phyloP scores from a whole-genome alignment of 2,797 vertebrate species.

The Poecilia gillii region DNA sequence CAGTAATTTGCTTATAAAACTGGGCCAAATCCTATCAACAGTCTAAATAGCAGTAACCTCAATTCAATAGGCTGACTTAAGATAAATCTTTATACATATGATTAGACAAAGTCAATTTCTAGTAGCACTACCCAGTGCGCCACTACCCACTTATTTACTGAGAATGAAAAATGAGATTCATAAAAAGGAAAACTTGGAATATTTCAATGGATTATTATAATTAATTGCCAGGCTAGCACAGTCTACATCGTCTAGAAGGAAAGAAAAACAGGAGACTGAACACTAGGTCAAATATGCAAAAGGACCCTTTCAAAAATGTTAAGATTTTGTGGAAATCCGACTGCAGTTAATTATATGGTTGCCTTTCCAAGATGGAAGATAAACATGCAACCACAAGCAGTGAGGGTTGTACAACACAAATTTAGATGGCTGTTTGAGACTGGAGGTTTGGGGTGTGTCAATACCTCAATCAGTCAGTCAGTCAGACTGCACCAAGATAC shows the following conservation, averaged over 20 bases:
- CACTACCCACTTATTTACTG: constrained; percentile 30
- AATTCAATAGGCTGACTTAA: constrained; percentile 16
- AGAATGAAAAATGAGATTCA: background rate
- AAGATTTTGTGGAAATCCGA: constrained; percentile 17
- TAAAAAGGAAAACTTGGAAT: constrained; percentile 11
- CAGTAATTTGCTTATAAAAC: constrained; percentile 51
- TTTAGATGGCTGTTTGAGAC: constrained; percentile 46
- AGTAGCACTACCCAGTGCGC: constrained; percentile 10
- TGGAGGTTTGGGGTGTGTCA: constrained; percentile 19
- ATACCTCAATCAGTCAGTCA: constrained; percentile 8
- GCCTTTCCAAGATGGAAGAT: constrained; percentile 30
- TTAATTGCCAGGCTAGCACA: background rate
- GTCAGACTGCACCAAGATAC: constrained; percentile 41
- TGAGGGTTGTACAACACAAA: constrained; percentile 33
- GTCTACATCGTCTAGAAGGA: background rate
- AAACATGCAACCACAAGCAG: constrained; percentile 40
- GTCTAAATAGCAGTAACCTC: constrained; percentile 30
- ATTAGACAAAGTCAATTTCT: constrained; percentile 24
- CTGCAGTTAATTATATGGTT: constrained; percentile 42
- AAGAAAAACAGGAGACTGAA: background rate
- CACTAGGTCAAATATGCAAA: background rate
- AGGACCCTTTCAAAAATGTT: background rate
- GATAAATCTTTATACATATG: constrained; percentile 14
- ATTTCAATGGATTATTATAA: background rate
- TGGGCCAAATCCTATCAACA: constrained; percentile 41